Conservation (phyloP, 1,140 invertebrate species). For the Cyclargus thomasi region DNA sequence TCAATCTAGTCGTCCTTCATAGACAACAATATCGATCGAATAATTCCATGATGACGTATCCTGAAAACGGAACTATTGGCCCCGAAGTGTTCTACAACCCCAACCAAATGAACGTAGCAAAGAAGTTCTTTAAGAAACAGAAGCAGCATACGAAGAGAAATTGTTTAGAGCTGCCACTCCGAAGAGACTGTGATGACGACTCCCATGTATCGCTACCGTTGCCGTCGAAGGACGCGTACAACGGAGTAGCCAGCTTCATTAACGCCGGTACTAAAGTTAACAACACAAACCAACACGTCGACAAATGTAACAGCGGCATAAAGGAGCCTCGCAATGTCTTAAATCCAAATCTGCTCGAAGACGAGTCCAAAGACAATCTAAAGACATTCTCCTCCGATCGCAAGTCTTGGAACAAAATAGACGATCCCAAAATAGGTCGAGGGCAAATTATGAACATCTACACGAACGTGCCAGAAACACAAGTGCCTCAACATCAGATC, state of each 20-base stretch:
- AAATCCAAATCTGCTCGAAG: constrained; percentile 80
- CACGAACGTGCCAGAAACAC: constrained; percentile 82
- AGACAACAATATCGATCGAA: constrained; percentile 82
- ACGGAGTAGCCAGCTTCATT: constrained; percentile 79
- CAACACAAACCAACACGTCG: constrained; percentile 85
- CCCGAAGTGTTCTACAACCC: constrained; percentile 94
- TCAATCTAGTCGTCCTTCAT: constrained; percentile 81
- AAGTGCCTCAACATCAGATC: constrained; percentile 78
- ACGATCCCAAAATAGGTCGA: constrained; percentile 58
- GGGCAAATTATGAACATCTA: constrained; percentile 83
- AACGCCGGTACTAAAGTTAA: constrained; percentile 83
- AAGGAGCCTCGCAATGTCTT: constrained; percentile 61
- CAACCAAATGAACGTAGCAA: constrained; percentile 92
- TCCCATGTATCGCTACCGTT: constrained; percentile 75
- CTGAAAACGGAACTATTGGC: constrained; percentile 75
- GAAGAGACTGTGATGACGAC: constrained; percentile 79
- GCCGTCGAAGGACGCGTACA: constrained; percentile 73
- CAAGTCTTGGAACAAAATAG: constrained; percentile 52
- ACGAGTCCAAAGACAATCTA: constrained; percentile 67
- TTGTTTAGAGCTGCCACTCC: constrained; percentile 81
- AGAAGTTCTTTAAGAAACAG: constrained; percentile 94
- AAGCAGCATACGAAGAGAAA: constrained; percentile 84
- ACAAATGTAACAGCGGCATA: constrained; percentile 74
- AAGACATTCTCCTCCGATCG: constrained; percentile 67
- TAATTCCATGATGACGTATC: constrained; percentile 82